Base-by-base conservation (phyloP, 2,888 invertebrate species). In the Tanytarsus gracilentus region DNA sequence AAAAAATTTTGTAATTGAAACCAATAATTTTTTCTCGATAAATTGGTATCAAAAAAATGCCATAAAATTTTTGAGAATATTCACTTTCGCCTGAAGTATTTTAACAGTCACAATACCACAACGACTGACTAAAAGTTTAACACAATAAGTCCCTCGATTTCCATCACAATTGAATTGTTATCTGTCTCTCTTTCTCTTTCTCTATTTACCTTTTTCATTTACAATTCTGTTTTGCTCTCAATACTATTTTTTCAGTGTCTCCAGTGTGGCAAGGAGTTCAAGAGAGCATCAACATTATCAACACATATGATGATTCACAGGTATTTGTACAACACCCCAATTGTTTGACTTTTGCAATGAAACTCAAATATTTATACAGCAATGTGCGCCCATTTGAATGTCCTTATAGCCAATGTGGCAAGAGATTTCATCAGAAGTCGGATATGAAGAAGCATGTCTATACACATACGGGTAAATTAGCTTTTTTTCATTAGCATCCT, bases 291-390 rank as follows among this genome's bases (percentile, higher is more conserved):
- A 25, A 55, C 55, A 9, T 33, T 55, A 21, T 33, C 36, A 14
- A 55, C 55, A 33, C 55, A 55, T 33, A 40, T 55, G 55, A 55
- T 55, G 55, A 55, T 55, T 40, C 55, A 55, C 55, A 55, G 55
- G 55, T 55, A 33, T 39, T 33, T 26, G 40, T 16, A 53, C 33
- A 33, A 14, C 16, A 33, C 36, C 14, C 36, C 36, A n/a, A 14
- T n/a, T 51, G 30, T 51, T 55, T 39, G 40, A 55, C n/a, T 25
- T 55, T 14, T 33, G 36, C 36, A 39, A 55, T 40, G 18, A 55
- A 55, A 39, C 9, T 23, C 14, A 55, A 55, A 55, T 55, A 40
- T 55, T 55, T 55, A 39, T 40, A 21, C 36, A 55, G 55, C 18
- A 33, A 33, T n/a, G 18, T 16, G 39, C 55, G 55, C 16, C 55